These are phyloP conservation scores for Phyto melanocephala DNA, from an alignment of 2,888 invertebrate genomes.

Conservation along the genomic window DNA sequence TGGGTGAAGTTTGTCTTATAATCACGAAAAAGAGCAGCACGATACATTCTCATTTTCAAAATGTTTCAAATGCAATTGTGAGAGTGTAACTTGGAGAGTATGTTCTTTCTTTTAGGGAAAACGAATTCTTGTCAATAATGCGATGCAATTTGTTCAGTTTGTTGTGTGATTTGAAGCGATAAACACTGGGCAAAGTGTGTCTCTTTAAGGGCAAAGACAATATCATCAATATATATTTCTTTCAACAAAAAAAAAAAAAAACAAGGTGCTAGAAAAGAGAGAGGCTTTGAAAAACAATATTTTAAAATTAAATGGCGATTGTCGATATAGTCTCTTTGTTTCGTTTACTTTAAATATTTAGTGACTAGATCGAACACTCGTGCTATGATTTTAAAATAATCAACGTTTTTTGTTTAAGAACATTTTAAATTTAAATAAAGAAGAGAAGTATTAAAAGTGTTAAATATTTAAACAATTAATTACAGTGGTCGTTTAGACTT, in stretches of 20 bases:
- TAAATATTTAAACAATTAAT: constrained; percentile 71
- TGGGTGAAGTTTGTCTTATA: constrained; percentile 78
- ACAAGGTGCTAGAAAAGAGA: not conserved
- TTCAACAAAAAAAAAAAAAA: not conserved
- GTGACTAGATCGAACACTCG: constrained; percentile 80
- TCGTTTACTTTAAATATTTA: constrained; percentile 55
- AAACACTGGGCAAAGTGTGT: constrained; percentile 78
- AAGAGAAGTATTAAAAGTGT: not conserved
- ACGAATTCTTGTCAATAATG: constrained; percentile 42
- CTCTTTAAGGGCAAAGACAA: constrained; percentile 66
- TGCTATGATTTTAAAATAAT: constrained; percentile 78
- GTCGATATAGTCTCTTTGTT: constrained; percentile 77
- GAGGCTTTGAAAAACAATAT: constrained; percentile 49
- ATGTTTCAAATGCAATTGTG: not conserved
- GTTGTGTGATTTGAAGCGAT: constrained; percentile 63
- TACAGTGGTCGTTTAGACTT: constrained; percentile 78
- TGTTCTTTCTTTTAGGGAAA: not conserved
- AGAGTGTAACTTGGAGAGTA: not conserved
- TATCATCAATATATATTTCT: not conserved
- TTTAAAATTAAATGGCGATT: constrained; percentile 79
- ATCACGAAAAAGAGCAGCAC: constrained; percentile 65
- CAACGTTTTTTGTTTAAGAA: constrained; percentile 57
- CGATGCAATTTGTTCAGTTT: constrained; percentile 74
- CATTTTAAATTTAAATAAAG: too few relatives aligned
- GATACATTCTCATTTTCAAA: not conserved